A percentile compares a stretch with the other conserved stretches of the same genome.
Conservation (phyloP, 2,797 vertebrate genomes). For the Arrhamphus sclerolepis region DNA sequence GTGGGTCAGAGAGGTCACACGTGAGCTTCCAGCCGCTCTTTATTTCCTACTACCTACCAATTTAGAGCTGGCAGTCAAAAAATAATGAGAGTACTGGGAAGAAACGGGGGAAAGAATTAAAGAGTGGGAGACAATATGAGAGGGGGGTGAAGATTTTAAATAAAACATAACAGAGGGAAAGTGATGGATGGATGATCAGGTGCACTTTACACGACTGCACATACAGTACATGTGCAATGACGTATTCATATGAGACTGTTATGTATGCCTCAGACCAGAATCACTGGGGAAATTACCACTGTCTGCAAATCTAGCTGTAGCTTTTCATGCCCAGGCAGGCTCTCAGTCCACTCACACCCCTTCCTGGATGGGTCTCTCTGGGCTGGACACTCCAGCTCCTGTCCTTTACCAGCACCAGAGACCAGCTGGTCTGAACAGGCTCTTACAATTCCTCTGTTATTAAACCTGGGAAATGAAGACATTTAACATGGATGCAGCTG, state of each 20-base stretch:
- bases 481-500: constrained; percentile 68
- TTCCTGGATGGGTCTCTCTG: constrained; percentile 44
- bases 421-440: constrained; percentile 66
- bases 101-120: constrained; percentile 25
- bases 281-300: constrained; percentile 50
- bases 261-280: constrained; percentile 10
- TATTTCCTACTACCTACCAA: constrained; percentile 27
- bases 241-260: too few relatives aligned
- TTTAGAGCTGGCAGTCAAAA: constrained; percentile 39
- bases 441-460: constrained; percentile 57
- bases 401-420: constrained; percentile 43
- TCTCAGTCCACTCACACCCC: constrained; percentile 4
- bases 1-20: constrained; percentile 50
- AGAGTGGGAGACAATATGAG: constrained; percentile 33
- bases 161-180: constrained; percentile 62
- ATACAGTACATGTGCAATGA: not conserved
- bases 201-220: not conserved
- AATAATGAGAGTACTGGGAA: constrained; percentile 56
- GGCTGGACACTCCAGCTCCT: constrained; percentile 44
- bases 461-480: constrained; percentile 70
- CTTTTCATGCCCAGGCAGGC: constrained; percentile 41
- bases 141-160: constrained; percentile 52
- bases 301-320: constrained; percentile 47
- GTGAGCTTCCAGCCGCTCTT: constrained; percentile 24
- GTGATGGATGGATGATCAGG: constrained; percentile 45